These are phyloP conservation scores for Cavia porcellus DNA, from an alignment of 2,113 vertebrate genomes.

Conservation along the genomic window DNA sequence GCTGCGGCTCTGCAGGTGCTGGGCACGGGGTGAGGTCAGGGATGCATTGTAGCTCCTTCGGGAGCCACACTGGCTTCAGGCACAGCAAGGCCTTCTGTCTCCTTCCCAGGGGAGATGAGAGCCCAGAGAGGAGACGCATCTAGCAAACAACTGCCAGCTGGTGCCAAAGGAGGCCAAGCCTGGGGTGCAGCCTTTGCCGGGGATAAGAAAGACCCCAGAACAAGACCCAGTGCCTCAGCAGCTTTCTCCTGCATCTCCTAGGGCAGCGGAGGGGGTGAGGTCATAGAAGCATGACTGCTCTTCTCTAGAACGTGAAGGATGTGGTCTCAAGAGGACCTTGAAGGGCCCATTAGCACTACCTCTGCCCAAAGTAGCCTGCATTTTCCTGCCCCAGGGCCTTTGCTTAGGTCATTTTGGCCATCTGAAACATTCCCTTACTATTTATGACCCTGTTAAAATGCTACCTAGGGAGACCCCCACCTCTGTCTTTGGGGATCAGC, in stretches of 20 bases:
- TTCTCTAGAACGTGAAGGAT: background rate
- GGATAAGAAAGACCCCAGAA: background rate
- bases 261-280: background rate
- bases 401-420: background rate
- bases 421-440: background rate
- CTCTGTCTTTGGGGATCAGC: background rate
- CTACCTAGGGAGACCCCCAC: background rate
- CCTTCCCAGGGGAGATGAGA: background rate
- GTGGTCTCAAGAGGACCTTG: background rate
- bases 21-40: background rate
- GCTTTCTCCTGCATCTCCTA: background rate
- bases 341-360: background rate
- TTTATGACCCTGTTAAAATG: background rate
- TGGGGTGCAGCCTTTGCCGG: background rate
- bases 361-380: background rate
- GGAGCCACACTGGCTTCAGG: background rate
- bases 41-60: background rate
- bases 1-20: background rate
- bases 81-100: background rate
- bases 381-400: slow-evolving; percentile 10
- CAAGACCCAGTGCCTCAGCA: background rate
- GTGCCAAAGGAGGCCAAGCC: background rate
- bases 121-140: background rate
- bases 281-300: background rate
- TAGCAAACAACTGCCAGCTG: background rate